phyloP scores from a whole-genome alignment of 2,113 vertebrate genomes.

The Dromaius novaehollandiae region DNA sequence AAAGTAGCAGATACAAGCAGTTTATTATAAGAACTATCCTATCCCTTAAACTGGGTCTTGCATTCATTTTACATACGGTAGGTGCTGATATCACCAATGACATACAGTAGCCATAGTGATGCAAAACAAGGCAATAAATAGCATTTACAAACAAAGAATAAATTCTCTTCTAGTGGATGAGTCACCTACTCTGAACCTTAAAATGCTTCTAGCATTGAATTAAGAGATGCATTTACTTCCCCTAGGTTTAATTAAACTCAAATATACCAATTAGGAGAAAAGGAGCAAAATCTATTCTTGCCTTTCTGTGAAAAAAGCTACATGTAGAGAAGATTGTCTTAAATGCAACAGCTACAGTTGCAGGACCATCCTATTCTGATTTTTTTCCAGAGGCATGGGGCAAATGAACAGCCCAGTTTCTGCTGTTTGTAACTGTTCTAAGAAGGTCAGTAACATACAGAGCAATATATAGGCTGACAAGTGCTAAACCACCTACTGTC shows the following conservation, averaged over 20 bases:
- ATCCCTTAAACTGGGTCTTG: background rate
- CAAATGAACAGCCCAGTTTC: background rate
- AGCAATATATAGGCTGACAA: slow-evolving; percentile 7
- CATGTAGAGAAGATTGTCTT: background rate
- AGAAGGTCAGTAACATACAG: background rate
- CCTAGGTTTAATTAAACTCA: slow-evolving; percentile 20
- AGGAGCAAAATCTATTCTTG: background rate
- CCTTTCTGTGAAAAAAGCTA: slow-evolving; percentile 8
- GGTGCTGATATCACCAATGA: slow-evolving; percentile 31
- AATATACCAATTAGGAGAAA: background rate
- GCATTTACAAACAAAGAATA: slow-evolving; percentile 64
- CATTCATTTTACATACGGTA: background rate
- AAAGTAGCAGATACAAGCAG: background rate
- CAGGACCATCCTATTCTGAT: background rate
- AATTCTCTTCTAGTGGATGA: slow-evolving; percentile 54
- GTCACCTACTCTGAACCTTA: slow-evolving; percentile 38
- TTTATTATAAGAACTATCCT: background rate
- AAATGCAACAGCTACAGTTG: background rate
- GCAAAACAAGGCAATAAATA: slow-evolving; percentile 62
- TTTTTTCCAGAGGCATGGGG: background rate
- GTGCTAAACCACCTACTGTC: background rate
- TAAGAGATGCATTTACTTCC: slow-evolving; percentile 53
- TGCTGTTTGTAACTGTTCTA: background rate
- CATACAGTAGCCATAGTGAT: slow-evolving; percentile 67
- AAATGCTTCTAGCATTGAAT: slow-evolving; percentile 40